These are phyloP conservation scores for Silurus aristotelis DNA, from an alignment of 2,797 vertebrate species.

Conservation along the genomic window DNA sequence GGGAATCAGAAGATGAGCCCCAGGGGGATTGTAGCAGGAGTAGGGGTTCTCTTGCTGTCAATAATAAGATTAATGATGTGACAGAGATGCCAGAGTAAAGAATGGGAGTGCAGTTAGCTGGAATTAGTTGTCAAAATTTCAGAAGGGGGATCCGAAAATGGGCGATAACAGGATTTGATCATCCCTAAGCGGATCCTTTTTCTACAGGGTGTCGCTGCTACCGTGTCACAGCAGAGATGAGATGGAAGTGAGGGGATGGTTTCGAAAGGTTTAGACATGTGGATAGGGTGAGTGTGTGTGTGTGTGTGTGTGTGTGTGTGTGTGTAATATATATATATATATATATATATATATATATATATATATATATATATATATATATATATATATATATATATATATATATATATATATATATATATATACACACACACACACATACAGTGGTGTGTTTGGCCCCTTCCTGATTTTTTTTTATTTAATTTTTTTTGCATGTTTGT, in stretches of 20 bases:
- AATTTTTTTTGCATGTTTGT: no score
- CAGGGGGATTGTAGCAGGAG: slow-evolving; percentile 63
- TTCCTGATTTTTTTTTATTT: no score
- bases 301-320: no score
- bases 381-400: no score
- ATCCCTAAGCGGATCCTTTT: slow-evolving; percentile 62
- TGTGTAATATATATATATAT: no score
- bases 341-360: no score
- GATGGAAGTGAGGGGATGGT: slow-evolving; percentile 27
- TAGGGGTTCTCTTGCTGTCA: slow-evolving; percentile 65
- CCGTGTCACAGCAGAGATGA: slow-evolving; percentile 40
- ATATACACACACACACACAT: no score
- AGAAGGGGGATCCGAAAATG: slow-evolving; percentile 55
- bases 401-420: no score
- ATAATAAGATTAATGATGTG: slow-evolving; percentile 80
- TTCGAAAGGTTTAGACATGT: slow-evolving; percentile 26
- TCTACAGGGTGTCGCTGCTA: slow-evolving; percentile 37
- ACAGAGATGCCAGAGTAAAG: slow-evolving; percentile 57
- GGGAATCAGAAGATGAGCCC: slow-evolving; percentile 69
- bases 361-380: no score
- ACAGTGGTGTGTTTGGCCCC: no score
- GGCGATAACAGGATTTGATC: slow-evolving; percentile 51
- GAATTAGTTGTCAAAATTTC: slow-evolving; percentile 63
- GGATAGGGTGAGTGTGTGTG: slow-evolving; percentile 2
- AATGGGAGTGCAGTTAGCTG: slow-evolving; percentile 67